These are phyloP conservation scores for Amiota mariae DNA, from an alignment of 2,888 invertebrate species.

Conservation along the genomic window DNA sequence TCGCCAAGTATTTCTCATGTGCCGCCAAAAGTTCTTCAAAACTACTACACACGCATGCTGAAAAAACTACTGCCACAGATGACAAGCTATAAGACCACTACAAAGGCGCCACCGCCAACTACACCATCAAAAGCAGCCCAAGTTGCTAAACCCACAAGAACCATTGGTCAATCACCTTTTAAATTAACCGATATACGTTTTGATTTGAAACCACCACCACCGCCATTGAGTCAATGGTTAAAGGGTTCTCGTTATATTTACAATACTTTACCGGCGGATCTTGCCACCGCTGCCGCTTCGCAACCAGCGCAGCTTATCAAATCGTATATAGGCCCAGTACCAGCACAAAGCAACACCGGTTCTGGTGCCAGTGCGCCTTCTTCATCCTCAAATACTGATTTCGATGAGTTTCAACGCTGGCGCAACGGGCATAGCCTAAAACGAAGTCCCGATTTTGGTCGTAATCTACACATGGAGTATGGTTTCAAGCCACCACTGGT, in stretches of 20 bases:
- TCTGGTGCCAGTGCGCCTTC: slow-evolving; percentile 74
- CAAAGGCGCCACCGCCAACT: slow-evolving; percentile 28
- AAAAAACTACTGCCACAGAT: slow-evolving; percentile 65
- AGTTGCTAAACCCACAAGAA: slow-evolving; percentile 46
- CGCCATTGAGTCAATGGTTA: slow-evolving; percentile 61
- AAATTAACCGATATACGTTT: slow-evolving; percentile 62
- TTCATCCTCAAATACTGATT: slow-evolving; percentile 58
- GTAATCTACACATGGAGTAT: slow-evolving; percentile 84
- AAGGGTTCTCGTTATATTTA: slow-evolving; percentile 67
- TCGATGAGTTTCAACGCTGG: slow-evolving; percentile 69
- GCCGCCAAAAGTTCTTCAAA: slow-evolving; percentile 63
- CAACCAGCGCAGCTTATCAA: slow-evolving; percentile 76
- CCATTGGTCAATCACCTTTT: slow-evolving; percentile 44
- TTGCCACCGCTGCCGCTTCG: slow-evolving; percentile 57
- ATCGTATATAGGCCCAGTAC: slow-evolving; percentile 58
- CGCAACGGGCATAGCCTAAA: slow-evolving; percentile 74
- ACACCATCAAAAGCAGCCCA: slow-evolving; percentile 33
- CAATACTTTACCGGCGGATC: slow-evolving; percentile 66
- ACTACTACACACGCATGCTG: slow-evolving; percentile 66
- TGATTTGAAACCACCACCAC: slow-evolving; percentile 65
- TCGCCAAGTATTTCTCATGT: slow-evolving; percentile 51
- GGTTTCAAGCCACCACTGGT: slow-evolving; percentile 87
- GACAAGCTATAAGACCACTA: slow-evolving; percentile 37
- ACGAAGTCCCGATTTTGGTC: slow-evolving; percentile 76
- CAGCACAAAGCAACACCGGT: slow-evolving; percentile 34